phyloP scores from a whole-genome alignment of 30 jellyfish, hydroid and myxozoan species.

The Catostylus mosaicus region DNA sequence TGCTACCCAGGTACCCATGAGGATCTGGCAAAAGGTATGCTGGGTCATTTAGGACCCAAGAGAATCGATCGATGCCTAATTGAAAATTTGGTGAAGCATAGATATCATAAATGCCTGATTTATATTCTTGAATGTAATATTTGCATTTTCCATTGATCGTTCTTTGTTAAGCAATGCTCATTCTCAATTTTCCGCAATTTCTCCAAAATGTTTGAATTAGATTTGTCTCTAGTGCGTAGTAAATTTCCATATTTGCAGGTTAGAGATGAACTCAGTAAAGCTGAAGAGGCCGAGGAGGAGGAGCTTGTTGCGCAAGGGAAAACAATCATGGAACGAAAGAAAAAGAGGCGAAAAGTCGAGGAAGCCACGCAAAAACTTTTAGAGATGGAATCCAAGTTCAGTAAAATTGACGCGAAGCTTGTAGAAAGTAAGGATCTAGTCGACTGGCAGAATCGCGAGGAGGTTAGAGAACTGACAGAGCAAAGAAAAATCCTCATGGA shows the following conservation, averaged over 20 bases:
- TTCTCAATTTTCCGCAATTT: no score
- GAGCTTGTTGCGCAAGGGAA: slow-evolving; percentile 84
- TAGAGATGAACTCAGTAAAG: slow-evolving; percentile 59
- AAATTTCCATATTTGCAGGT: slow-evolving; percentile 10
- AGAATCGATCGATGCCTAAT: no score
- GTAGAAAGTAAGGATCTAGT: slow-evolving; percentile 71
- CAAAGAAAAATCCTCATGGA: slow-evolving; percentile 84
- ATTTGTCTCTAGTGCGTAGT: no score
- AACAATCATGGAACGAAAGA: slow-evolving; percentile 75
- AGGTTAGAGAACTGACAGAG: slow-evolving; percentile 73
- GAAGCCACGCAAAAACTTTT: slow-evolving; percentile 91
- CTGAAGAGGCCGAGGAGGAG: slow-evolving; percentile 92
- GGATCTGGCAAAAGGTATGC: no score
- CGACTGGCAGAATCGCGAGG: slow-evolving; percentile 93
- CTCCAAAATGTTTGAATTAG: no score
- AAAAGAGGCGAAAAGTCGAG: slow-evolving; percentile 92
- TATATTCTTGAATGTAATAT: no score
- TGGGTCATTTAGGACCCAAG: no score
- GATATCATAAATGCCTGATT: no score
- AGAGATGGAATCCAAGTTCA: slow-evolving; percentile 82
- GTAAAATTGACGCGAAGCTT: slow-evolving; percentile 43
- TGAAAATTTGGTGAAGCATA: no score
- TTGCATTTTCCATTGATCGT: no score
- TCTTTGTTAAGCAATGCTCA: no score
- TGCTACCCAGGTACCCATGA: no score